Percentiles rank a stretch among this genome's conserved stretches.
Conservation (phyloP, 1,140 invertebrate genomes). For the Rhizoglyphus robini region DNA sequence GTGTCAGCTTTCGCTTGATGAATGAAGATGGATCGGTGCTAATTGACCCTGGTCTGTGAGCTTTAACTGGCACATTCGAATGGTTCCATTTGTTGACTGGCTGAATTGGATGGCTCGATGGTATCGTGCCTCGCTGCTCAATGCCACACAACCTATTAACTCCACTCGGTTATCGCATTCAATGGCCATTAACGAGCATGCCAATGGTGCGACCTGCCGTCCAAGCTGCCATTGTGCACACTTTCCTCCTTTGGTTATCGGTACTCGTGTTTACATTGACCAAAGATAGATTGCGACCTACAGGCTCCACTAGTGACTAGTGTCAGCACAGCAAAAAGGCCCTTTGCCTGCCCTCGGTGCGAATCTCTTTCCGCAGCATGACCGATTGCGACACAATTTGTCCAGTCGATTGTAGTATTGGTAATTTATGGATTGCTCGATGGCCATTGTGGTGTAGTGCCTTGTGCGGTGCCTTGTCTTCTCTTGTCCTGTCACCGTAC, state of each 20-base stretch:
- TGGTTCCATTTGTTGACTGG: neutral
- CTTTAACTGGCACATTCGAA: neutral
- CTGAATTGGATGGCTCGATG: no score
- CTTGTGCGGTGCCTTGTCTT: neutral
- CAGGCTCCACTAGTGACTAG: neutral
- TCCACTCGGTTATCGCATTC: no score
- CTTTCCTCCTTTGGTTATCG: no score
- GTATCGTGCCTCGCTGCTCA: no score
- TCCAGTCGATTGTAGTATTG: neutral
- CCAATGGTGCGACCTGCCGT: no score
- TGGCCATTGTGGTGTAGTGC: neutral
- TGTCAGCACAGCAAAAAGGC: neutral
- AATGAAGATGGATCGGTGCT: constrained; percentile 18
- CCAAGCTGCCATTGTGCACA: no score
- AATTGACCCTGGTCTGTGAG: constrained; percentile 6
- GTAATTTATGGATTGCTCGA: neutral
- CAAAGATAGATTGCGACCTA: neutral
- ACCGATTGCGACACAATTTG: constrained; percentile 6
- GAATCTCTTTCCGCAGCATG: constrained; percentile 1
- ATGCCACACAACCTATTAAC: no score
- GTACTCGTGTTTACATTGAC: constrained; percentile 14
- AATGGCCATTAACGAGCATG: no score
- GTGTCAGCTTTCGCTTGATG: constrained; percentile 11
- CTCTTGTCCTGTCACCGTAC: neutral
- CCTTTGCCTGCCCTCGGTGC: no score